Conservation (phyloP, 2,113 vertebrate species). For the Hippocampus zosterae region DNA sequence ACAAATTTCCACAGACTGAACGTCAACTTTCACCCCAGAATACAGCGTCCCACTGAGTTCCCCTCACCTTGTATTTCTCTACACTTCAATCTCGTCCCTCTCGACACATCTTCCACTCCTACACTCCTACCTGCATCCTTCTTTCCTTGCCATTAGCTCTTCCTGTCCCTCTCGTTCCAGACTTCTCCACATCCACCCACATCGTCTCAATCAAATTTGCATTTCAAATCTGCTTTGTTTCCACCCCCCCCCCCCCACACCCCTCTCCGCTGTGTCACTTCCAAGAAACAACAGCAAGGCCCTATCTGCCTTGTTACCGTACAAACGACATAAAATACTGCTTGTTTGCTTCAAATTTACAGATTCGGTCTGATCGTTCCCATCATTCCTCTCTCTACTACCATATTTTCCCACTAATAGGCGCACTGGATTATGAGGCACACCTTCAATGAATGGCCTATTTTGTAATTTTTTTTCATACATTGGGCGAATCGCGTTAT, state of each 20-base stretch:
- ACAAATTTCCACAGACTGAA: slow-evolving; percentile 23
- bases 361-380: slow-evolving; percentile 21
- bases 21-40: slow-evolving; percentile 30
- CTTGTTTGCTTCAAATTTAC: slow-evolving; percentile 30
- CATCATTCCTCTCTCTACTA: slow-evolving; percentile 15
- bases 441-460: too few relatives aligned
- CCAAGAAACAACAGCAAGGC: slow-evolving; percentile 35
- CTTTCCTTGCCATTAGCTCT: slow-evolving; percentile 37
- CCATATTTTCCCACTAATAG: background rate
- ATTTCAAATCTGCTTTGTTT: slow-evolving; percentile 56
- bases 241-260: slow-evolving; percentile 22
- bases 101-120: slow-evolving; percentile 30
- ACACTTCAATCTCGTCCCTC: slow-evolving; percentile 38
- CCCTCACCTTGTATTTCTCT: slow-evolving; percentile 38
- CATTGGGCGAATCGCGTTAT: too few relatives aligned
- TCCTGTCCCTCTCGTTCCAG: slow-evolving; percentile 45
- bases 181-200: slow-evolving; percentile 66
- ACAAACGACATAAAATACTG: slow-evolving; percentile 43
- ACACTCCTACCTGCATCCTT: slow-evolving; percentile 32
- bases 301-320: slow-evolving; percentile 34
- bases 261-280: slow-evolving; percentile 20
- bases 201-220: slow-evolving; percentile 62
- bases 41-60: slow-evolving; percentile 18
- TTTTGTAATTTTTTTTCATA: too few relatives aligned
- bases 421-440: too few relatives aligned